Conservation (phyloP, 2,797 vertebrate genomes). For the Enteromius radiatus region DNA sequence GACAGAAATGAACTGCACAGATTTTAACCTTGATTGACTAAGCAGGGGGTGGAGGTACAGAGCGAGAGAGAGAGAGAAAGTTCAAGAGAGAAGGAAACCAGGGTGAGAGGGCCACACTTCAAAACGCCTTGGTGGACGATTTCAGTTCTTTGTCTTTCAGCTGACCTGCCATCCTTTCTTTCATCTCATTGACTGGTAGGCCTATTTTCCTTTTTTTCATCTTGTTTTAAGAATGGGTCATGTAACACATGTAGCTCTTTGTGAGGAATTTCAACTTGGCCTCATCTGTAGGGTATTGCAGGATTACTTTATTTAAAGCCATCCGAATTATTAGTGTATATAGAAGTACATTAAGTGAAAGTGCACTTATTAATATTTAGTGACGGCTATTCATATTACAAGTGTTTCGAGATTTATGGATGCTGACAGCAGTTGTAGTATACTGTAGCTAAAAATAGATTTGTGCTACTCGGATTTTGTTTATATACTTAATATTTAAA, state of each 20-base stretch:
- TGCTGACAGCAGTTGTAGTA: background rate
- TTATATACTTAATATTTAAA: background rate
- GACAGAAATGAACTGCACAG: slow-evolving; percentile 25
- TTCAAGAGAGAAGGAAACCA: background rate
- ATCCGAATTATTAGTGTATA: background rate
- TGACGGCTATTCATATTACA: background rate
- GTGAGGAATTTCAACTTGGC: background rate
- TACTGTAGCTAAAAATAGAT: slow-evolving; percentile 9
- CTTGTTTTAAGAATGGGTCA: background rate
- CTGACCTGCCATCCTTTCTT: slow-evolving; percentile 7
- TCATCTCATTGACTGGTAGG: slow-evolving; percentile 12
- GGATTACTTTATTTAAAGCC: background rate
- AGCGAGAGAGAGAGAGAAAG: slow-evolving; percentile 30
- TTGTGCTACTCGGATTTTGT: background rate
- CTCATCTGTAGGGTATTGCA: background rate
- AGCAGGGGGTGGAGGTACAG: slow-evolving; percentile 25
- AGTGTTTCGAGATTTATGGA: background rate
- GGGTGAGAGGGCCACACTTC: background rate
- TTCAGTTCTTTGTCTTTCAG: slow-evolving; percentile 15
- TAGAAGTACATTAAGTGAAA: background rate
- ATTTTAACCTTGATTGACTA: slow-evolving; percentile 26
- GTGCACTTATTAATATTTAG: background rate
- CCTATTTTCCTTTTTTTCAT: background rate
- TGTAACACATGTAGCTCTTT: background rate
- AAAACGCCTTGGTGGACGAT: background rate